Base-by-base conservation (phyloP, 2,113 vertebrate species). In the Sprattus sprattus region DNA sequence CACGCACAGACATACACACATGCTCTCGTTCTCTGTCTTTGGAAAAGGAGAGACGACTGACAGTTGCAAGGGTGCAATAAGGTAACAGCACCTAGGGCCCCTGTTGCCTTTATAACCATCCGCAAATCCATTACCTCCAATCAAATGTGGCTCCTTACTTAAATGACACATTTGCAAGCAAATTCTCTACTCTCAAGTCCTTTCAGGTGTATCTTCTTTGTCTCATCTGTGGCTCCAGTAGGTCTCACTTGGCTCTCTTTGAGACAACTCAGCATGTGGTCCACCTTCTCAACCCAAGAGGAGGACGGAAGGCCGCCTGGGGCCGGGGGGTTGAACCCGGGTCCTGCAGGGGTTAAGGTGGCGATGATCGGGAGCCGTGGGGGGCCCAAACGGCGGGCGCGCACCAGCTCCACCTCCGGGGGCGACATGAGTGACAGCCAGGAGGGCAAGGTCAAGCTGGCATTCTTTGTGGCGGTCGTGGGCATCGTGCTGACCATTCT, bases 361-460 rank as follows among this genome's bases (percentile, higher is more conserved):
- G 84, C 86, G 81, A 80, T 94, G 64, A 90, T 92, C 92, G 90
- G 7, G 25, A 87, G 91, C 60, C 86, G 67, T 90, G 93, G 93
- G 8, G 91, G 92, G 7, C 83, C 86, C 82, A 94, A 94, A 85
- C 92, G 93, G 0, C 46, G 88, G 78, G 47, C 67, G 0, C 91
- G 91, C 84, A 84, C 89, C 81, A 15, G 60, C 6, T 87, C 90
- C 0, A 78, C 86, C 5, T 87, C 90, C 0, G 90, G 89, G 83
- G 87, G 83, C 32, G 44, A 47, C 81, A 88, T 97, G 90, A 95
- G 92, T 0, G 95, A 96, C 0, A 95, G 93, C 87, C 96, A 91
- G 57, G 96, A 97, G 84, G 96, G 96, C 46, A 96, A 96, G 93
- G 94, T 97, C 88, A 97, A 97, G 92, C 88, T 97, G 91, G 94